phyloP scores from a whole-genome alignment of 2,888 invertebrate genomes.

The Magallana nippona region DNA sequence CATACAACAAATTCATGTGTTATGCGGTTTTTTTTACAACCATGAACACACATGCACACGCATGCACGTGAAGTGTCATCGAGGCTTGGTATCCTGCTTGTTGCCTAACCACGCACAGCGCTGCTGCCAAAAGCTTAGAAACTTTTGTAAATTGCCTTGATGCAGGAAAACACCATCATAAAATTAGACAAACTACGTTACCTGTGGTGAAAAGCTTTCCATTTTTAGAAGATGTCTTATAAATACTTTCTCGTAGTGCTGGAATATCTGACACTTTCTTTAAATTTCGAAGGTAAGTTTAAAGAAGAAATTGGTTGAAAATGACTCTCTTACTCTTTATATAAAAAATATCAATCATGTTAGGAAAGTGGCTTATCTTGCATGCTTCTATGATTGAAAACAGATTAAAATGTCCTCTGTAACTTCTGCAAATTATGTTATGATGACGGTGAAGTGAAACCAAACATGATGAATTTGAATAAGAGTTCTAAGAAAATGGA shows the following conservation, averaged over 20 bases:
- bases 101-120: slow-evolving; percentile 15
- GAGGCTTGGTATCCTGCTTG: neutral
- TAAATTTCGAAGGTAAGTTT: slow-evolving; percentile 16
- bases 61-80: slow-evolving; percentile 19
- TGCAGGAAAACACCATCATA: slow-evolving; percentile 13
- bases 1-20: no score
- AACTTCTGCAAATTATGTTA: no score
- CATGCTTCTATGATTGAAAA: no score
- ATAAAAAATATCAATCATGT: no score
- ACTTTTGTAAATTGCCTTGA: slow-evolving; percentile 27
- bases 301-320: neutral
- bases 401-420: no score
- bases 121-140: neutral
- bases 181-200: slow-evolving; percentile 20
- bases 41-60: neutral
- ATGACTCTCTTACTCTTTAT: no score
- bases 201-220: slow-evolving; percentile 10
- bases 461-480: no score
- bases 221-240: slow-evolving; percentile 20
- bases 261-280: slow-evolving; percentile 8
- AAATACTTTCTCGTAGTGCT: neutral
- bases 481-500: no score
- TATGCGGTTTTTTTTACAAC: neutral
- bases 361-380: no score
- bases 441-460: no score